Evolutionary conservation across 2,888 invertebrate genomes (phyloP).

Genomic region (Adela reaumurella): DNA sequence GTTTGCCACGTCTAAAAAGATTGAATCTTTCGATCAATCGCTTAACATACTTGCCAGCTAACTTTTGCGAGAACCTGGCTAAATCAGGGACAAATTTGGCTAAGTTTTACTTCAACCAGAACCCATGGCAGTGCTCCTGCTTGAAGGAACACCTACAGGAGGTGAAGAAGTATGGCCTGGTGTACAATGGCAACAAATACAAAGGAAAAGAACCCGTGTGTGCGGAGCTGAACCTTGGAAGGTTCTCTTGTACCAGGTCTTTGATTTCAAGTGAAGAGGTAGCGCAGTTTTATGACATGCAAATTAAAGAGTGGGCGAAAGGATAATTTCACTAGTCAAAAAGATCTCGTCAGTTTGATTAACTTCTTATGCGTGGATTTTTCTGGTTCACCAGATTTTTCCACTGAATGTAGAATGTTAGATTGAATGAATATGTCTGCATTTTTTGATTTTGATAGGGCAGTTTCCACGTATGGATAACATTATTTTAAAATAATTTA

Average conservation of each 20-base stretch:
- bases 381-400: too few species aligned
- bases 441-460: too few species aligned
- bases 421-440: too few species aligned
- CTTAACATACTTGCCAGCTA: slow-evolving; percentile 31
- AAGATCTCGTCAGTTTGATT: too few species aligned
- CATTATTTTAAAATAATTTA: too few species aligned
- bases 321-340: too few species aligned
- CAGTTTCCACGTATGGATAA: too few species aligned
- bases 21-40: slow-evolving; percentile 32
- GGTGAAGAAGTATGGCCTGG: slow-evolving; percentile 24
- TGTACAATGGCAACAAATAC: slow-evolving; percentile 26
- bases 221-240: slow-evolving; percentile 12
- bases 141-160: slow-evolving; percentile 29
- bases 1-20: slow-evolving; percentile 23
- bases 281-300: background rate
- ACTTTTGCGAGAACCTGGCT: slow-evolving; percentile 32
- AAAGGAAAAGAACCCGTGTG: slow-evolving; percentile 31
- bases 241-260: background rate
- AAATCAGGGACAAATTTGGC: slow-evolving; percentile 27
- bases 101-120: slow-evolving; percentile 36
- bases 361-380: too few species aligned
- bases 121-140: slow-evolving; percentile 44
- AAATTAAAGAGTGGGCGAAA: too few species aligned
- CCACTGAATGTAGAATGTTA: too few species aligned
- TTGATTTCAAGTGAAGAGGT: background rate